Conservation (phyloP, 2,797 vertebrate species). For the Typhlichthys eigenmanni region DNA sequence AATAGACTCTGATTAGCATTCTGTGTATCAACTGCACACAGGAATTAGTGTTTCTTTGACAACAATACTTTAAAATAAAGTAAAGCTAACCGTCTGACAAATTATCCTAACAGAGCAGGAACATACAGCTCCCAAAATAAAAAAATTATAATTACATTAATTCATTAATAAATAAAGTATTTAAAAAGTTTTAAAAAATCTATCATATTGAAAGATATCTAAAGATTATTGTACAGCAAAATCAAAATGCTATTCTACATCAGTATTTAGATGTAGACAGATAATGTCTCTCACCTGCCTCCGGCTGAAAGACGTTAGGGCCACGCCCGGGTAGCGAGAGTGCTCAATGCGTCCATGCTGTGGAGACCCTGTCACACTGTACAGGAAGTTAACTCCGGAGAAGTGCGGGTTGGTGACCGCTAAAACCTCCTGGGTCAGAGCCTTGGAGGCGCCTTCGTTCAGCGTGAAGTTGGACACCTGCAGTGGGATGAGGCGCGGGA, state of each 20-base stretch:
- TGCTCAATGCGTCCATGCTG: constrained; percentile 84
- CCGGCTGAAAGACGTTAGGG: constrained; percentile 82
- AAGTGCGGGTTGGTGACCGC: constrained; percentile 83
- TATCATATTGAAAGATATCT: too few species aligned
- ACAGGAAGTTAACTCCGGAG: constrained; percentile 83
- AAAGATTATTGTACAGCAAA: too few species aligned
- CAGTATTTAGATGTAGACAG: background rate
- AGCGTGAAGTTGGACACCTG: constrained; percentile 85
- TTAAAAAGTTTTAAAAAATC: too few species aligned
- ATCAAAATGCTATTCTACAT: background rate
- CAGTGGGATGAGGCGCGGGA: constrained; percentile 84
- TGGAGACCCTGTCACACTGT: constrained; percentile 78
- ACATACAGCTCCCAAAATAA: too few species aligned
- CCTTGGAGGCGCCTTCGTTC: constrained; percentile 82
- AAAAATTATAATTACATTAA: too few species aligned
- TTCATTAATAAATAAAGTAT: too few species aligned
- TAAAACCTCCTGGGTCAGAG: constrained; percentile 79
- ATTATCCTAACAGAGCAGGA: too few species aligned
- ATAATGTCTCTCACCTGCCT: constrained; percentile 80
- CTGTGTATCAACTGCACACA: too few species aligned
- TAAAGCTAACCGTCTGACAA: too few species aligned
- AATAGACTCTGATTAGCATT: too few species aligned
- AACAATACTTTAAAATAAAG: too few species aligned
- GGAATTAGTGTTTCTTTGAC: too few species aligned
- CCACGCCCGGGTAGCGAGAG: constrained; percentile 75